These are phyloP conservation scores for Cochlearius cochlearius DNA, from an alignment of 2,113 vertebrate species.

Conservation along the genomic window DNA sequence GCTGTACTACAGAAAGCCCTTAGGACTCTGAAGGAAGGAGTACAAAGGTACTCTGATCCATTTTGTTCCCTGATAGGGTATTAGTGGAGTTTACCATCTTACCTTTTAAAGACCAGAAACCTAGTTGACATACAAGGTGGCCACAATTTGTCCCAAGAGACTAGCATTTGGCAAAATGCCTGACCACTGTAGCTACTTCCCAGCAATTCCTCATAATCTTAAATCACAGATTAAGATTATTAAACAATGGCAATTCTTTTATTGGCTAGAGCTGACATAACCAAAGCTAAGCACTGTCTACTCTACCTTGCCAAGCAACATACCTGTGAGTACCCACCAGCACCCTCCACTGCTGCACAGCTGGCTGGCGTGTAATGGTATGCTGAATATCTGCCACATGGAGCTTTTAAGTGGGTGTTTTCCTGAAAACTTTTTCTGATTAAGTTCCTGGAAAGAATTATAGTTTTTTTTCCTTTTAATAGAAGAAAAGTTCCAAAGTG, in stretches of 20 bases:
- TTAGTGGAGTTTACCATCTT: background rate
- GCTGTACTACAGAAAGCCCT: background rate
- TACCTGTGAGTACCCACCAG: background rate
- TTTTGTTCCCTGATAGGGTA: background rate
- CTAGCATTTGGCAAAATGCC: background rate
- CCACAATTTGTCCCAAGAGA: background rate
- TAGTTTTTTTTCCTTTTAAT: background rate
- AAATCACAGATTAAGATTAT: background rate
- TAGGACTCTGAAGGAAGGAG: background rate
- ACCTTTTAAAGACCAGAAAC: background rate
- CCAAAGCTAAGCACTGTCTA: background rate
- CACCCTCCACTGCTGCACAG: background rate
- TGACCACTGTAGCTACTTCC: background rate
- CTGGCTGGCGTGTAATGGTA: background rate
- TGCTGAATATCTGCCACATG: background rate
- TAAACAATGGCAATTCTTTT: conserved; percentile 19
- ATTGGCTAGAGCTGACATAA: background rate
- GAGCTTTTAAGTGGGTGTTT: background rate
- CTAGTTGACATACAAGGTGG: background rate
- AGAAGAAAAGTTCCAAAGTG: background rate
- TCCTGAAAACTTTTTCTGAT: background rate
- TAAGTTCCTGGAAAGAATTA: background rate
- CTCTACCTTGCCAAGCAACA: background rate
- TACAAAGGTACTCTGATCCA: background rate
- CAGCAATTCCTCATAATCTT: background rate